Evolutionary conservation across 2,888 invertebrate species (phyloP), one percentile per base, ranked within the genome.

Genomic region (Campopleginae sp.): DNA sequence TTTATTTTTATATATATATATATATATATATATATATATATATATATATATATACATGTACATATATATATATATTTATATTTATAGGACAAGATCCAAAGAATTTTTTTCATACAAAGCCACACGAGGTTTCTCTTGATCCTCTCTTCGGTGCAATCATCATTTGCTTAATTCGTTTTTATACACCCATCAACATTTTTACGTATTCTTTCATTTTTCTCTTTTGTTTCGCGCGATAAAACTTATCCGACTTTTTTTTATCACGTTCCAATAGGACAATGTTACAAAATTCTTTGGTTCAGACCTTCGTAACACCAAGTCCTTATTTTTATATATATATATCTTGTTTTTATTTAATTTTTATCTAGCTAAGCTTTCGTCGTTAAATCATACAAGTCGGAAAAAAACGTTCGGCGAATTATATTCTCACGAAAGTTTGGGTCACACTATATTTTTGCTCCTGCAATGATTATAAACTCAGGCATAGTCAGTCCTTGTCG

Each of bases 271-370:
- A 42, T 31, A 58, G 51, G 75, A 78, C 74, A 65, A 74, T 61
- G 87, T 84, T 87, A 82, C 80, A 90, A 92, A 92, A 92, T 92
- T 91, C 91, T 90, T 92, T 91, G 92, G 89, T 91, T 92, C 91
- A 91, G 88, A 91, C 86, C 88, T 88, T 74, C 86, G 81, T 86
- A 87, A 75, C 87, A 83, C 88, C 88, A 86, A 87, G 88, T 86
- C 84, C 84, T 89, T 87, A 87, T 85, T 82, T 75, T 2, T 66
- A 42, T 74, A 82, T 75, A 23, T 68, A 54, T 68, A 76, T 51
- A 23, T 71, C 48, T 48, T n/a, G 27, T 23, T 44, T 14, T 44
- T 10, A 23, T 74, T 63, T 12, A 48, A 33, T 84, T 87, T 77
- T 88, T 71, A 86, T 86, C 88, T 89, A 88, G 54, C 88, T 89